phyloP scores from a whole-genome alignment of 2,888 invertebrate genomes.

The Xanthia togata region DNA sequence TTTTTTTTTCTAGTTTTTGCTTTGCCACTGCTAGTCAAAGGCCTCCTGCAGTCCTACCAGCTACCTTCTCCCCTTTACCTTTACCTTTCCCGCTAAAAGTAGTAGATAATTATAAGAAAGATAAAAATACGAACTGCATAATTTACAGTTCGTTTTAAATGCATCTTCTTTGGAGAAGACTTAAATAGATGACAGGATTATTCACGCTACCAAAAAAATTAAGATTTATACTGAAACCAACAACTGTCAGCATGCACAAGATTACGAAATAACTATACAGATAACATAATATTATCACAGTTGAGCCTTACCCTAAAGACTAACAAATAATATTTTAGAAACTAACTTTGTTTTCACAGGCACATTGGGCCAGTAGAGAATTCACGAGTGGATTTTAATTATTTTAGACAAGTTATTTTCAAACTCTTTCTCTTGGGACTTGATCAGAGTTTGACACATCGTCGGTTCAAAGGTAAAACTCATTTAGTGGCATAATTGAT shows the following conservation, averaged over 20 bases:
- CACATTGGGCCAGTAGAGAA: slow-evolving; percentile 22
- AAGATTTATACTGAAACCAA: too few relatives aligned
- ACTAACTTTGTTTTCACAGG: slow-evolving; percentile 42
- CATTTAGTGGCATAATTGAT: too few relatives aligned
- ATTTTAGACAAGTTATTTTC: slow-evolving; percentile 54
- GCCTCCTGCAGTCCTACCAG: neutral
- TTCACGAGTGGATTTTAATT: slow-evolving; percentile 48
- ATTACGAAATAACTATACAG: neutral
- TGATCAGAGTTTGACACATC: slow-evolving; percentile 54
- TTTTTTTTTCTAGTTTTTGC: neutral
- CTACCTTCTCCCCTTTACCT: too few relatives aligned
- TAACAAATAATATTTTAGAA: slow-evolving; percentile 37
- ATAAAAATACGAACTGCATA: too few relatives aligned
- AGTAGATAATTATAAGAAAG: neutral
- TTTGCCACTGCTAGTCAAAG: neutral
- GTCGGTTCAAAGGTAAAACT: too few relatives aligned
- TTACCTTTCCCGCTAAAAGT: too few relatives aligned
- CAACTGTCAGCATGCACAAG: neutral
- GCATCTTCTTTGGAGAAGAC: too few relatives aligned
- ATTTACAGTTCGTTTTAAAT: too few relatives aligned
- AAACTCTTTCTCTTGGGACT: slow-evolving; percentile 47
- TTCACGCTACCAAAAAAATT: too few relatives aligned
- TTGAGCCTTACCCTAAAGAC: slow-evolving; percentile 11
- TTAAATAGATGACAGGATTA: too few relatives aligned
- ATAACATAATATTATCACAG: slow-evolving; percentile 22